Conservation (phyloP, 2,888 invertebrate species). For the Trichopria drosophilae region DNA sequence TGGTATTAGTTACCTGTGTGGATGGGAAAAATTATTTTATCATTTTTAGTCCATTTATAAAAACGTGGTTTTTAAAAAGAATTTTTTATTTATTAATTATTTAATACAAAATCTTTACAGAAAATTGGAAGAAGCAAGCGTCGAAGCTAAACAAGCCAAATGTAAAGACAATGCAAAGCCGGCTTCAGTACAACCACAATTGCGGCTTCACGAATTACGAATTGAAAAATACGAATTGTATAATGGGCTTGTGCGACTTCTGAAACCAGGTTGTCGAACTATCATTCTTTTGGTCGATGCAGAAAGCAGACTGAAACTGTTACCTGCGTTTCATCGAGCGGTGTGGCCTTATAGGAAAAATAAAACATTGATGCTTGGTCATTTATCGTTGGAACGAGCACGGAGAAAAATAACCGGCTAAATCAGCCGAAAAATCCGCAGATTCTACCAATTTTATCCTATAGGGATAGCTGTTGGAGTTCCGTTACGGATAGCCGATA, state of each 20-base stretch:
- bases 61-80: too few species aligned
- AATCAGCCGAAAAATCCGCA: too few species aligned
- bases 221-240: constrained; percentile 97
- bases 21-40: too few species aligned
- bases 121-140: constrained; percentile 65
- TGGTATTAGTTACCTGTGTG: too few species aligned
- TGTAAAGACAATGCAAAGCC: constrained; percentile 60
- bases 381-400: constrained; percentile 89
- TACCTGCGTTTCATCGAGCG: constrained; percentile 89
- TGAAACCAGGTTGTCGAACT: constrained; percentile 94
- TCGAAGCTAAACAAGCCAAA: constrained; percentile 60
- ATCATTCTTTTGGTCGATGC: constrained; percentile 87
- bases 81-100: too few species aligned
- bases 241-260: constrained; percentile 86
- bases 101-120: too few species aligned
- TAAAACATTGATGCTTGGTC: constrained; percentile 94
- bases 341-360: constrained; percentile 95
- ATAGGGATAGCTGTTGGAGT: too few species aligned
- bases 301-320: constrained; percentile 81
- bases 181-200: constrained; percentile 64
- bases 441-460: too few species aligned
- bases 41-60: too few species aligned
- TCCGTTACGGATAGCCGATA: too few species aligned
- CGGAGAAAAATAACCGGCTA: too few species aligned
- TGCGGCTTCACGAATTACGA: constrained; percentile 86